Evolutionary conservation across 2,888 invertebrate genomes (phyloP).

Genomic region (Erebia epiphron): DNA sequence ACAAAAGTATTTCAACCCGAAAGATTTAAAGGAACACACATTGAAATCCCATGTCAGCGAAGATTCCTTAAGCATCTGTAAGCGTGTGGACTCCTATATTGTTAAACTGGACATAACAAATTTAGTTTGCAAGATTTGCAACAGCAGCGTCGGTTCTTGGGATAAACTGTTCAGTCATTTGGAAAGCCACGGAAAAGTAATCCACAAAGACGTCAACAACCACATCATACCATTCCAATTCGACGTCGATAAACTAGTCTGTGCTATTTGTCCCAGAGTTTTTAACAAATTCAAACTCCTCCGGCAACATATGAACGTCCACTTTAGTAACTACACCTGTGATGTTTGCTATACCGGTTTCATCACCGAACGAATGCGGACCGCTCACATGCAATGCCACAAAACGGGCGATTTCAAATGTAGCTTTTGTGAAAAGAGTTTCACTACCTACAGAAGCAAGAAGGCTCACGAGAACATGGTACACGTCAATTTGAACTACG

Average conservation of each 20-base stretch:
- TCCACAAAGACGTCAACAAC: conserved; percentile 22
- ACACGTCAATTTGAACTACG: conserved; percentile 28
- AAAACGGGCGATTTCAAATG: conserved; percentile 44
- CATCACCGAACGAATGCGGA: conserved; percentile 37
- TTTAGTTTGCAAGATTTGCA: conserved; percentile 1
- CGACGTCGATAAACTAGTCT: background rate
- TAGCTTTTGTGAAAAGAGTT: conserved; percentile 43
- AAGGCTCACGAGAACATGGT: conserved; percentile 44
- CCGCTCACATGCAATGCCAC: conserved; percentile 36
- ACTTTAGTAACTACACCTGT: conserved; percentile 52
- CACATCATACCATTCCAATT: background rate
- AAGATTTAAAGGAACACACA: background rate
- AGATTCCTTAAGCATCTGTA: background rate
- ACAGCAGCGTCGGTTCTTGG: background rate
- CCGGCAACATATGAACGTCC: conserved; percentile 52
- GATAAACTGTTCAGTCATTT: background rate
- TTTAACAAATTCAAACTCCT: conserved; percentile 50
- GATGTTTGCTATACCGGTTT: conserved; percentile 47
- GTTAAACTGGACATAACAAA: background rate
- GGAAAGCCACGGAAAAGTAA: conserved; percentile 35
- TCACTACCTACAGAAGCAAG: conserved; percentile 43
- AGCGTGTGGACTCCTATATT: background rate
- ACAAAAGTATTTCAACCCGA: background rate
- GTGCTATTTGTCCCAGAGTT: conserved; percentile 41
- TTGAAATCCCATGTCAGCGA: background rate